Base-by-base conservation (phyloP, 2,113 vertebrate genomes). In the Acrocephalus arundinaceus region DNA sequence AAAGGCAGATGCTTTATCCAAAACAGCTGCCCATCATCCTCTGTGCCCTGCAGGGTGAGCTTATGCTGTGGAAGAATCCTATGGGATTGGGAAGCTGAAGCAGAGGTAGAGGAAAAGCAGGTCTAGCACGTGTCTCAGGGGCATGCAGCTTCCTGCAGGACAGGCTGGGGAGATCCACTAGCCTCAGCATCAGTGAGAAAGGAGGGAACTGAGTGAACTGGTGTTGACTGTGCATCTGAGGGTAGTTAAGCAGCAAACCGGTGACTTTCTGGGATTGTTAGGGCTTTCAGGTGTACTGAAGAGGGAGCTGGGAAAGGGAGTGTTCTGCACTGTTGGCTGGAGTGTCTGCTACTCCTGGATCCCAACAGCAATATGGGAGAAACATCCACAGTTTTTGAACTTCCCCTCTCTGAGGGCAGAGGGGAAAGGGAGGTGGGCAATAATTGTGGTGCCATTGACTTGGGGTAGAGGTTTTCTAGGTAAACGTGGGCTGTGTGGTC, bases 101-200 rank as follows among this genome's bases (percentile, higher is more conserved):
- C 24, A 14, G 33, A 73, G 31, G 58, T 9, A 63, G 52, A 57
- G 21, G 19, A 52, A 54, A 46, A 72, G 25, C 41, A 74, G 59
- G 27, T 74, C 16, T 33, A 15, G n/a, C 0, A 2, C 0, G 0
- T 21, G 25, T 48, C 21, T 33, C 2, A 1, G 7, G 39, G 24
- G 11, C n/a, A n/a, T n/a, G 10, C 66, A 78, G 31, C 30, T 82
- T 55, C 4, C 4, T 35, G 31, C 10, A 27, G 73, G 62, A 45
- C 30, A 57, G 78, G n/a, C 30, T 46, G 37, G 13, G 35, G 13
- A n/a, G 15, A 35, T 58, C 27, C 22, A 20, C 9, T 15, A 24
- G 14, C 45, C 21, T 41, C 57, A 62, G 28, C 43, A 19, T 13
- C 43, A 49, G 25, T 24, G 13, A 15, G 37, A n/a, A 62, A 54